phyloP scores from a whole-genome alignment of 35 echinoderm and acorn worm species.

The Lytechinus variegatus region DNA sequence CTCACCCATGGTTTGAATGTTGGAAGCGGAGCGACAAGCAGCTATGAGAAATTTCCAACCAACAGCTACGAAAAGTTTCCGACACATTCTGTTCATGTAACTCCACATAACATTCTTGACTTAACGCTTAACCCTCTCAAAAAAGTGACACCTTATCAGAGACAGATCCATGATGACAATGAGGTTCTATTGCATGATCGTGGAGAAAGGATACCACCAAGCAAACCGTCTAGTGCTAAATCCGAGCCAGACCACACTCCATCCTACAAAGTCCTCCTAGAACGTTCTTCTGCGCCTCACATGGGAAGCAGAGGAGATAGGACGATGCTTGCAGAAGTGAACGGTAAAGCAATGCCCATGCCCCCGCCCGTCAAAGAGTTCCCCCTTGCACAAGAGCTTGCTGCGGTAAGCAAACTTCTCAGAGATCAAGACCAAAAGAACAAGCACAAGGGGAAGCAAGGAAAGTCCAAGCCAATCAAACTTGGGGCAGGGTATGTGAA shows the following conservation, averaged over 20 bases:
- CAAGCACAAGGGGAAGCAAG: slow-evolving; percentile 51
- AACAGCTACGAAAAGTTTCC: slow-evolving; percentile 62
- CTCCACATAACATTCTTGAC: slow-evolving; percentile 24
- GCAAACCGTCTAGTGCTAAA: not conserved
- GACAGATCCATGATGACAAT: slow-evolving; percentile 77
- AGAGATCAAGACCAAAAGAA: slow-evolving; percentile 51
- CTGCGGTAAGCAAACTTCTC: slow-evolving; percentile 60
- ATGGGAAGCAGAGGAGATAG: slow-evolving; percentile 6
- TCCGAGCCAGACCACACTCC: slow-evolving; percentile 12
- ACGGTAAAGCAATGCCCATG: slow-evolving; percentile 32
- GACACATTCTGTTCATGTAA: slow-evolving; percentile 23
- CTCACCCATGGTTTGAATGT: not conserved
- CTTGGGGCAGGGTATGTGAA: slow-evolving; percentile 47
- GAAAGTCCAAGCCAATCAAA: not conserved
- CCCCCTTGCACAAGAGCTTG: slow-evolving; percentile 65
- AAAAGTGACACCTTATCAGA: slow-evolving; percentile 84
- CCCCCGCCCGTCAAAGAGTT: slow-evolving; percentile 50
- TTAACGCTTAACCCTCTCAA: slow-evolving; percentile 66
- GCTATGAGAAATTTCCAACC: slow-evolving; percentile 60
- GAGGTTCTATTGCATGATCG: slow-evolving; percentile 47
- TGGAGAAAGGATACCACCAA: not conserved
- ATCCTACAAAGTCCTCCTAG: slow-evolving; percentile 12
- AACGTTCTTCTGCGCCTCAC: not conserved
- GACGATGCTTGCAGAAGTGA: slow-evolving; percentile 23
- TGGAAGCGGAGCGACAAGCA: not conserved